Base-by-base conservation (phyloP, 2,113 vertebrate genomes). In the Pangasianodon gigas region DNA sequence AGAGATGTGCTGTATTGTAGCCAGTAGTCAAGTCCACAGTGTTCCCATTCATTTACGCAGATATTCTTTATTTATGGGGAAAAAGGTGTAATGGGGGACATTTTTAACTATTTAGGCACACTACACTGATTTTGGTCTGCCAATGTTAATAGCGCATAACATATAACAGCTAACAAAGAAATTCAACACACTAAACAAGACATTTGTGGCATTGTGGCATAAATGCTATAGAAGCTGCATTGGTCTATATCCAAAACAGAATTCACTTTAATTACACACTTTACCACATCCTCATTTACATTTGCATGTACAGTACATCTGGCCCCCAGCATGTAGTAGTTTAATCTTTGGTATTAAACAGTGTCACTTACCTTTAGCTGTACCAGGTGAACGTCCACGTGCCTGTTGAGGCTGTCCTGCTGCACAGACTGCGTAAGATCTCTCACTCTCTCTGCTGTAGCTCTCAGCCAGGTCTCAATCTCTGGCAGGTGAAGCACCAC, bases 401-500 rank as follows among this genome's bases (percentile, higher is more conserved):
- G 98, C 85, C 96, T 97, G 94, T 96, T 97, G 26, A 96, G 95
- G 0, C 94, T 93, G 91, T 99, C 98, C 84, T 98, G 98, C 91
- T 97, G 97, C 3, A 98, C 98, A 0, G 98, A 99, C 89, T 97
- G 96, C 16, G 98, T 97, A 83, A 99, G 97, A 90, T 98, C 97
- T 0, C 98, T 96, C 79, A 99, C 98, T 62, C 98, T 93, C 60
- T 97, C 97, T 0, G 97, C 96, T 0, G 98, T 98, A 92, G 95
- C 92, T 69, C 98, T 96, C 89, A 99, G 97, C 98, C 98, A 99
- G 16, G 96, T 98, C 94, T 99, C 98, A 48, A 99, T 99, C 93
- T 99, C 98, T 0, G 98, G 98, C 82, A 99, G 94, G 93, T 99
- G 98, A 29, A 99, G 97, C 80, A 99, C 97, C 67, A 99, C 98